These are phyloP conservation scores for Craniophora ligustri DNA, from an alignment of 2,888 invertebrate species.

Conservation along the genomic window DNA sequence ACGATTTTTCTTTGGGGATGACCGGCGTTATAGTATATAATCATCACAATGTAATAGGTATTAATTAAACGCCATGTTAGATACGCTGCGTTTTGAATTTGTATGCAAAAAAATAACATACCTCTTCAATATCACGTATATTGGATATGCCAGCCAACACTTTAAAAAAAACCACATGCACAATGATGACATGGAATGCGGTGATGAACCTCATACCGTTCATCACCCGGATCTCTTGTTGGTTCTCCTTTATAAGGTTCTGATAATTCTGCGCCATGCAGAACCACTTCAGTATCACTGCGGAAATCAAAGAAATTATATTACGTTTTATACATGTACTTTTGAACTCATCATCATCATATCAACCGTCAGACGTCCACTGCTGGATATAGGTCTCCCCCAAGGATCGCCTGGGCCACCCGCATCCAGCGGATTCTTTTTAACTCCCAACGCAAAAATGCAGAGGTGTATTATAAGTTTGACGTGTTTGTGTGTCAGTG, in stretches of 20 bases:
- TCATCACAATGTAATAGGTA: no score
- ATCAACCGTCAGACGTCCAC: no score
- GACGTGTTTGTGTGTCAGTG: no score
- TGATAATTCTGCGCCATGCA: conserved; percentile 51
- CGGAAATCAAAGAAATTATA: conserved; percentile 15
- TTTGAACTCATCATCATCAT: neutral
- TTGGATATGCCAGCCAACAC: conserved; percentile 34
- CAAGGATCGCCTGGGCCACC: no score
- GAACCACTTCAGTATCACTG: conserved; percentile 49
- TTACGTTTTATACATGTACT: neutral
- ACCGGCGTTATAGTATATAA: no score
- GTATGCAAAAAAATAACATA: conserved; percentile 10
- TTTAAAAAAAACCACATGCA: conserved; percentile 42
- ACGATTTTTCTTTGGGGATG: no score
- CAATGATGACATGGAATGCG: conserved; percentile 6
- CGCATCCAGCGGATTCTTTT: no score
- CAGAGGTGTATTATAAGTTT: no score
- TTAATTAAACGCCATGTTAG: no score
- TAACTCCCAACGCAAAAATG: no score
- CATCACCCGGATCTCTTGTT: conserved; percentile 55
- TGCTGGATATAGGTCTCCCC: no score
- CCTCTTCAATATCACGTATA: conserved; percentile 49
- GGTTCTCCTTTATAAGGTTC: conserved; percentile 43
- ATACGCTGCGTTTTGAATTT: no score
- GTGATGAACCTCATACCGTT: conserved; percentile 57